Base-by-base conservation (phyloP, 2,888 invertebrate species). In the Phlogophora meticulosa region DNA sequence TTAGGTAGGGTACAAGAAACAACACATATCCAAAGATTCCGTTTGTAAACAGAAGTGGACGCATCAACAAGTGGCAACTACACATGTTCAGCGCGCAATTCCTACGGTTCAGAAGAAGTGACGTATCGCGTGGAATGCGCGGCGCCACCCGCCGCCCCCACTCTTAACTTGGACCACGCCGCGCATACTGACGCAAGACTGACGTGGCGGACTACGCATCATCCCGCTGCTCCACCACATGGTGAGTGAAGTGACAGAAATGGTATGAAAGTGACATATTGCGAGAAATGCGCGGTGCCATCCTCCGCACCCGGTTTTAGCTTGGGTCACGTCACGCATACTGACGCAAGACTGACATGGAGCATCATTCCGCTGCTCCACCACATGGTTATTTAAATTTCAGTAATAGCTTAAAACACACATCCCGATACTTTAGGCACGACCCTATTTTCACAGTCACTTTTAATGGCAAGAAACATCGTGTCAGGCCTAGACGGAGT, bases 101-200 rank as follows among this genome's bases (percentile, higher is more conserved):
- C 97, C 20, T 98, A 97, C 87, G 98, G 98, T 2, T 97, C 97
- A 52, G 98, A 98, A 91, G 97, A 98, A 82, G 97, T 98, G 78
- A 97, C 97, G 55, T 98, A 98, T 88, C 96, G 97, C 15, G 96
- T 98, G 49, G 96, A 97, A 78, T 98, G 98, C 38, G 97, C 98
- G 81, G 96, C 97, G 84, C 97, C 97, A 11, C 98, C 98, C 0
- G 93, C 96, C 72, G 96, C 97, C 22, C 98, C 98, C 28, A 90
- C 95, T 63, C 94, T 98, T 58, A 96, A 96, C 78, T 95, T 98
- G 42, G 97, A 97, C 81, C 97, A 97, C 87, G 96, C 97, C 28
- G 97, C 97, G 15, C 96, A 97, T 64, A 96, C 96, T 77, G 97
- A 97, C 84, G 97, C 92, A 0, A 88, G 88, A 32, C 87, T 96